Conservation (phyloP, 2,113 vertebrate species). For the Serranochromis macrocephalus region DNA sequence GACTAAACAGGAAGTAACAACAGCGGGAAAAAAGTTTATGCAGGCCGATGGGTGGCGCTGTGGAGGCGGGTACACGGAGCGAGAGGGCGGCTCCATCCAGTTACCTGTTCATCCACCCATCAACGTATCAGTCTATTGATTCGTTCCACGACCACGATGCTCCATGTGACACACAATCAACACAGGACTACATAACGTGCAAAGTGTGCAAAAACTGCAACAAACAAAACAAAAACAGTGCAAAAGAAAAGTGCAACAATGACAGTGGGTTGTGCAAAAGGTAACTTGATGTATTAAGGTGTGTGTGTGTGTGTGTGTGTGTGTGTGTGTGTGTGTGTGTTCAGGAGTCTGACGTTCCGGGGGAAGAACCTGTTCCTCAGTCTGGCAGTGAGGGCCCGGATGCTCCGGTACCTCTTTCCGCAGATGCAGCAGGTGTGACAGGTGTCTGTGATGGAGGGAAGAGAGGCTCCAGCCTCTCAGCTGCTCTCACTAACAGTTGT, state of each 20-base stretch:
- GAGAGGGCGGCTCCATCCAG: not conserved
- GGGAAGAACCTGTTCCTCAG: not conserved
- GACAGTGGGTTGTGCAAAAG: not conserved
- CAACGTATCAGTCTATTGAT: fast-evolving
- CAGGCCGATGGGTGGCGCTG: conserved; percentile 24
- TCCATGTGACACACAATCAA: fast-evolving
- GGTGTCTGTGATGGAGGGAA: not conserved
- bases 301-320: not conserved
- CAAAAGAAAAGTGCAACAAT: not conserved
- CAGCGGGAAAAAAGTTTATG: conserved; percentile 8
- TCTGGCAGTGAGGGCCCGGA: not conserved
- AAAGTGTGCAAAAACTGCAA: not conserved
- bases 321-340: not conserved
- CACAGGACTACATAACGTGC: not conserved
- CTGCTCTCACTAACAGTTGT: not conserved
- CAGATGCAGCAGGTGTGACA: not conserved
- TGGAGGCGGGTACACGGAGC: not conserved
- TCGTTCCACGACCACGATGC: not conserved
- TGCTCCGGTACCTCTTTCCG: not conserved
- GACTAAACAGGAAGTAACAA: conserved; percentile 49
- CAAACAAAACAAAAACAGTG: not conserved
- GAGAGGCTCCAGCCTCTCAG: not conserved
- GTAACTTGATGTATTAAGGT: not conserved
- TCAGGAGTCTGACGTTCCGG: not conserved
- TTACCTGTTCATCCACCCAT: not conserved